Evolutionary conservation across 2,113 vertebrate genomes (phyloP).

Genomic region (Grallaria varia): DNA sequence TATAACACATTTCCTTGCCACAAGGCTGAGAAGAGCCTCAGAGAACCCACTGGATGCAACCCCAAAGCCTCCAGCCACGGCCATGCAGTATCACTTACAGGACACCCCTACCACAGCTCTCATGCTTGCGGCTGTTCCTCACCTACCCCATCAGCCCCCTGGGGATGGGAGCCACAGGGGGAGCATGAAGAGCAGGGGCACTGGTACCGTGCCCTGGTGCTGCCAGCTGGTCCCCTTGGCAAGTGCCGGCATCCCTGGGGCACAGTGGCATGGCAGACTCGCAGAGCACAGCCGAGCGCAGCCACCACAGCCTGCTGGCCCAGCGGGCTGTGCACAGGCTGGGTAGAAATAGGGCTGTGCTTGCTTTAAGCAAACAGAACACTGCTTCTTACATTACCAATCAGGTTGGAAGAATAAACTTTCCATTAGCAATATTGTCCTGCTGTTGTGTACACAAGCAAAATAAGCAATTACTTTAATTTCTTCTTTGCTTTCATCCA

Average conservation of each 20-base stretch:
- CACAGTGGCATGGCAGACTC: neutral
- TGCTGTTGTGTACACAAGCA: neutral
- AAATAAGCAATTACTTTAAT: neutral
- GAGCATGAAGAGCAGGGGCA: neutral
- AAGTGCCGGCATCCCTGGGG: neutral
- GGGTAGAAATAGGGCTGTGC: neutral
- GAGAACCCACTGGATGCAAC: neutral
- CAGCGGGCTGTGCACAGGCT: neutral
- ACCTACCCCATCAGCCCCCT: rapidly evolving
- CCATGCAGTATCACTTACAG: too few relatives aligned
- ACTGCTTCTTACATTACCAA: neutral
- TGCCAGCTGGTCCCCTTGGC: neutral
- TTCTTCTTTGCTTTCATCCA: conserved; percentile 1
- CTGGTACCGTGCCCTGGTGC: rapidly evolving
- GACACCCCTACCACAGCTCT: neutral
- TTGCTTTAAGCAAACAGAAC: neutral
- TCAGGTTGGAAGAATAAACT: neutral
- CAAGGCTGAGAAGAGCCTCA: neutral
- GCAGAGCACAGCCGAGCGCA: rapidly evolving
- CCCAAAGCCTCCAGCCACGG: neutral
- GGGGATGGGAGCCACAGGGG: neutral
- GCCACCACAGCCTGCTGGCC: rapidly evolving
- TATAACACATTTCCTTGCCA: neutral
- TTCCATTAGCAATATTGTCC: neutral
- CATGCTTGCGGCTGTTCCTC: rapidly evolving